phyloP scores from a whole-genome alignment of 1,140 invertebrate species.

The Brachionus sp. region DNA sequence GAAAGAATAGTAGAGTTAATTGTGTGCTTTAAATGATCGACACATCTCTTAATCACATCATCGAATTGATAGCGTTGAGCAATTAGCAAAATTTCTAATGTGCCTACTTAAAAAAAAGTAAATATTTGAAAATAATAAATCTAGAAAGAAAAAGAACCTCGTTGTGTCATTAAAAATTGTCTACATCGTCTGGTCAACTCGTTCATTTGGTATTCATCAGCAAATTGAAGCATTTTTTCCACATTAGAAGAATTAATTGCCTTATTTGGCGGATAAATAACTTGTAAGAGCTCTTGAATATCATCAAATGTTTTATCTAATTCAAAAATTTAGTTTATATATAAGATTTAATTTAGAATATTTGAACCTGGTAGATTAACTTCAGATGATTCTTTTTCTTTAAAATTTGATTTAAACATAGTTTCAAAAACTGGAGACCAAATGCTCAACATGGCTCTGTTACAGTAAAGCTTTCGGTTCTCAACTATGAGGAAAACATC shows the following conservation, averaged over 20 bases:
- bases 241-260: slow-evolving; percentile 49
- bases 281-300: slow-evolving; percentile 51
- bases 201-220: slow-evolving; percentile 52
- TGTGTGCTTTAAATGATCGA: slow-evolving; percentile 45
- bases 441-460: slow-evolving; percentile 51
- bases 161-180: slow-evolving; percentile 50
- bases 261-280: slow-evolving; percentile 54
- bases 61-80: slow-evolving; percentile 44
- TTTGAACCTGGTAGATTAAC: slow-evolving; percentile 50
- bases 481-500: slow-evolving; percentile 51
- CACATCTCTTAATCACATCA: slow-evolving; percentile 40
- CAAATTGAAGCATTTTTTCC: slow-evolving; percentile 28
- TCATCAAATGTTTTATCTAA: slow-evolving; percentile 47
- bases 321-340: background rate
- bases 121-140: background rate
- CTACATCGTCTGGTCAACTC: slow-evolving; percentile 52
- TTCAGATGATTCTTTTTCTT: slow-evolving; percentile 49
- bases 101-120: slow-evolving; percentile 1
- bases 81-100: slow-evolving; percentile 23
- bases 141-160: background rate
- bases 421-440: slow-evolving; percentile 54
- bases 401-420: slow-evolving; percentile 51
- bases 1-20: slow-evolving; percentile 19
- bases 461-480: slow-evolving; percentile 50
- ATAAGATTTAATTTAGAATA: background rate